These are phyloP conservation scores for Tinea trinotella DNA, from an alignment of 2,888 invertebrate genomes.

Conservation along the genomic window DNA sequence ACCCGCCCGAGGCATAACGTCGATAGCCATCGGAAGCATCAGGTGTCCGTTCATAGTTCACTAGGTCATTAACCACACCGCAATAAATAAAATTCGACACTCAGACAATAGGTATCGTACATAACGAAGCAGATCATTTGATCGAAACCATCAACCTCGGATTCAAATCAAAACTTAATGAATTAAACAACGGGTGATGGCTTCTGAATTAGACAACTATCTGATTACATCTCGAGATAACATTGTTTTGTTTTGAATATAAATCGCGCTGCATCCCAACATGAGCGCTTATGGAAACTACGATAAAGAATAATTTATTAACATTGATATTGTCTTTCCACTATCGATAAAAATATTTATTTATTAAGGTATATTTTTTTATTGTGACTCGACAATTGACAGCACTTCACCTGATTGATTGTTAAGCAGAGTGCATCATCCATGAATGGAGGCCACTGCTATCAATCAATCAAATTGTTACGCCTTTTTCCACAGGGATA, in stretches of 20 bases:
- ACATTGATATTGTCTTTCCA: background rate
- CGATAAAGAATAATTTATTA: background rate
- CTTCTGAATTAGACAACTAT: slow-evolving; percentile 32
- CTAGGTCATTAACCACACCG: slow-evolving; percentile 33
- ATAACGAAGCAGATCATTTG: slow-evolving; percentile 40
- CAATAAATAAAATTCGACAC: slow-evolving; percentile 61
- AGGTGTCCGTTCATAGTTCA: slow-evolving; percentile 44
- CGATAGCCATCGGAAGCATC: slow-evolving; percentile 50
- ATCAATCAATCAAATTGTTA: too few relatives aligned
- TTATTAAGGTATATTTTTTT: too few relatives aligned
- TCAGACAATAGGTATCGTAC: slow-evolving; percentile 47
- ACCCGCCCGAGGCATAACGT: slow-evolving; percentile 37
- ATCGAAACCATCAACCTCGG: slow-evolving; percentile 34
- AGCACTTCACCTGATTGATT: too few relatives aligned
- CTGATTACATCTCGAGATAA: slow-evolving; percentile 20
- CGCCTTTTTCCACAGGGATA: too few relatives aligned
- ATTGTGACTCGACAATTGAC: too few relatives aligned
- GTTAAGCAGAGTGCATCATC: too few relatives aligned
- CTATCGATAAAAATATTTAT: background rate
- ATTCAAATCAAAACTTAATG: slow-evolving; percentile 21
- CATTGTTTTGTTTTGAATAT: slow-evolving; percentile 12
- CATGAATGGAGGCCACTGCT: too few relatives aligned
- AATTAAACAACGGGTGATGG: slow-evolving; percentile 16
- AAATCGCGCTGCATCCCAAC: slow-evolving; percentile 4
- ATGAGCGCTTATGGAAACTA: background rate